Evolutionary conservation across 2,888 invertebrate species (phyloP).

Genomic region (Cybosia mesomella): DNA sequence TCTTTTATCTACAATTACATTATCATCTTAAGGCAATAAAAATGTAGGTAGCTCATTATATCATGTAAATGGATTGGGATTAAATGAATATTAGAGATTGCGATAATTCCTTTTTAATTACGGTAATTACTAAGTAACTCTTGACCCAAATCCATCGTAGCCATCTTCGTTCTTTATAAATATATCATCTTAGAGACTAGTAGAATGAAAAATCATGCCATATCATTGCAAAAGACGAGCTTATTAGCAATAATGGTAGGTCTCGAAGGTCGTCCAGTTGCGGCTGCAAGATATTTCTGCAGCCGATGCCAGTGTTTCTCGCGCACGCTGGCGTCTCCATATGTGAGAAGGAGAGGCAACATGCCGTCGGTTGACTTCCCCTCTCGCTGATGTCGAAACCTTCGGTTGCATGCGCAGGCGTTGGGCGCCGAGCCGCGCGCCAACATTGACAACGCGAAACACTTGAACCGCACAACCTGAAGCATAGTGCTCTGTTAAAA

Average conservation of each 20-base stretch:
- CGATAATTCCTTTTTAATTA: slow-evolving; percentile 1
- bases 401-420: slow-evolving; percentile 74
- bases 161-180: slow-evolving; percentile 28
- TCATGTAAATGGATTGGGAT: slow-evolving; percentile 15
- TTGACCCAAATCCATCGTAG: slow-evolving; percentile 23
- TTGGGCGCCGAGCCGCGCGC: slow-evolving; percentile 56
- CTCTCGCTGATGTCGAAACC: slow-evolving; percentile 78
- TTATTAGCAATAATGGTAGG: slow-evolving; percentile 82
- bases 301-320: slow-evolving; percentile 62
- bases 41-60: neutral
- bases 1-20: neutral
- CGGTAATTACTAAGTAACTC: neutral
- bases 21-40: neutral
- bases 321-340: slow-evolving; percentile 25
- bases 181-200: slow-evolving; percentile 59
- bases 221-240: slow-evolving; percentile 77
- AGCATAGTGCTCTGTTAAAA: slow-evolving; percentile 64
- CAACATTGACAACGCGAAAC: slow-evolving; percentile 56
- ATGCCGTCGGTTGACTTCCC: slow-evolving; percentile 62
- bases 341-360: slow-evolving; percentile 68
- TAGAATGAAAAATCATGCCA: slow-evolving; percentile 68
- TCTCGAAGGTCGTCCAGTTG: slow-evolving; percentile 80
- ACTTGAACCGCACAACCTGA: slow-evolving; percentile 70
- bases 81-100: slow-evolving; percentile 14
- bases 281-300: slow-evolving; percentile 58